phyloP scores from a whole-genome alignment of 2,888 invertebrate species.

The Mechanitis mazaeus region DNA sequence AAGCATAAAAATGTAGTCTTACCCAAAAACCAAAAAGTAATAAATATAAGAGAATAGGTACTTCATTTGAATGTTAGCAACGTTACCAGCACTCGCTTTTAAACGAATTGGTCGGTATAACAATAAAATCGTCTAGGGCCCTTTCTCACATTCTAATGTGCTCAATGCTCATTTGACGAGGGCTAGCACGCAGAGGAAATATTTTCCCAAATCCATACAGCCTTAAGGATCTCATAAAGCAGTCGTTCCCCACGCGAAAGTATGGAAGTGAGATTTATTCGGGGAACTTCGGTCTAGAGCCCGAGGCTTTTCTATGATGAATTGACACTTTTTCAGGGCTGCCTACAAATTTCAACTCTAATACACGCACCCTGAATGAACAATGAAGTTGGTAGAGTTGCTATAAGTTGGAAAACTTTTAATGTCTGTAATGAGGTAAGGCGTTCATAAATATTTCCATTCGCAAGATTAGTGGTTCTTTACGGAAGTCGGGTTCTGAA shows the following conservation, averaged over 20 bases:
- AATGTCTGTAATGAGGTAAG: constrained; percentile 72
- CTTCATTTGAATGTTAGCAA: constrained; percentile 59
- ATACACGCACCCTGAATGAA: constrained; percentile 73
- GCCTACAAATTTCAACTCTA: constrained; percentile 72
- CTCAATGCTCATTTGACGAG: constrained; percentile 73
- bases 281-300: constrained; percentile 71
- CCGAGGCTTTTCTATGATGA: constrained; percentile 74
- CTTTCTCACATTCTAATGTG: constrained; percentile 75
- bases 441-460: constrained; percentile 63
- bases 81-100: constrained; percentile 69
- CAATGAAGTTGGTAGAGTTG: constrained; percentile 64
- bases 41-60: constrained; percentile 71
- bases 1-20: constrained; percentile 46
- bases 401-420: constrained; percentile 69
- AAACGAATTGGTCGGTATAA: constrained; percentile 75
- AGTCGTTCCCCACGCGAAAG: constrained; percentile 75
- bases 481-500: constrained; percentile 49
- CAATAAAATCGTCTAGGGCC: constrained; percentile 72
- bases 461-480: constrained; percentile 63
- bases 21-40: constrained; percentile 38
- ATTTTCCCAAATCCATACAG: constrained; percentile 78
- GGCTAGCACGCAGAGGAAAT: constrained; percentile 74
- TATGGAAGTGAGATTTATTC: constrained; percentile 77
- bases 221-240: constrained; percentile 78
- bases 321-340: constrained; percentile 74